Base-by-base conservation (phyloP, 2,888 invertebrate genomes). In the Microctonus brassicae region DNA sequence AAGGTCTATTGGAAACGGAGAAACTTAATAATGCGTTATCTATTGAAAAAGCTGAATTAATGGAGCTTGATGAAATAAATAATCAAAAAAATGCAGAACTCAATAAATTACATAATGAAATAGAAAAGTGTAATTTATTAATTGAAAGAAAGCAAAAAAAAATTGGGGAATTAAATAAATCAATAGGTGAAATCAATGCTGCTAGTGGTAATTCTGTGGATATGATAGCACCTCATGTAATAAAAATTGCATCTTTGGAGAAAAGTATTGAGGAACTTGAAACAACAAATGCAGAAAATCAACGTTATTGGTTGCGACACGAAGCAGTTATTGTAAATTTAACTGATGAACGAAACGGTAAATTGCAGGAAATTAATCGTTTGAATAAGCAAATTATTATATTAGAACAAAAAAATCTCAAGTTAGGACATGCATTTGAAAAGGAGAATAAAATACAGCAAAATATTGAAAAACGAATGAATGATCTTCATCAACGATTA, bases 231-330 rank as follows among this genome's bases (percentile, higher is more conserved):
- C 91, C 92, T 0, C 88, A 90, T 80, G 91, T 93, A 83, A 84
- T 90, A 39, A 91, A 92, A 83, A 92, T 95, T 22, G 89, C 89
- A 6, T 90, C 90, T 72, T 79, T 94, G 75, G 94, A 94, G 82
- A 91, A 90, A 78, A 90, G 90, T 70, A 93, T 95, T 69, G 90
- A 90, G 55, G 88, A 90, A 24, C 86, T 90, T 1, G 91, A 92
- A 57, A 90, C 90, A 73, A 90, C 91, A 79, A 92, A 93, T 17
- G 91, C 92, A 78, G 87, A 89, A 62, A 85, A 92, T 79, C 94
- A 95, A 85, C 90, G 92, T 77, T 91, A 92, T 84, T 95, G 95
- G 95, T 87, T 95, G 75, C 90, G 94, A 62, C 90, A 93, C 76
- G 94, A 95, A 85, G 92, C 92, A 0, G 92, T 93, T 82, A 91